Evolutionary conservation across 2,888 invertebrate genomes (phyloP), one percentile per base, ranked within the genome.

Genomic region (Cantharis rufa): DNA sequence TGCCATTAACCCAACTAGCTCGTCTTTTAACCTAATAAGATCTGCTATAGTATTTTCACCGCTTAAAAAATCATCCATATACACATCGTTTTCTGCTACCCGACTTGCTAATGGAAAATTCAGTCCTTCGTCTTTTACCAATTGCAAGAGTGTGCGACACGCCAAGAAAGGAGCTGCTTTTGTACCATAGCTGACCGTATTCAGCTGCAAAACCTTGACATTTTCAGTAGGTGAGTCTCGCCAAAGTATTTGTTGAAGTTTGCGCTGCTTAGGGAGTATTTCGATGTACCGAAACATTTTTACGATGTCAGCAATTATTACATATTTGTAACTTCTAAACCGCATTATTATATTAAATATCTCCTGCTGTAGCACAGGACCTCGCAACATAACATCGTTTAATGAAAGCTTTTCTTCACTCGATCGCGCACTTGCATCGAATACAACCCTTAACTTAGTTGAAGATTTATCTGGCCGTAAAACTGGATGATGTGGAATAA

Each of bases 21-120:
- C 21, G 21, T 21, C 21, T 21, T 21, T 21, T 21, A 21, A 21
- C 21, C 1, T 21, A 21, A 21, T 21, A 21, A 21, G 21, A 10
- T 32, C 74, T 18, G 15, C 70, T 10, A 70, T 62, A 10, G n/a
- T n/a, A n/a, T n/a, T n/a, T n/a, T n/a, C n/a, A n/a, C n/a, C 78
- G 10, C 74, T 74, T 63, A 79, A 27, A 11, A 78, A 15, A 62
- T 77, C 77, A n/a, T 79, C 79, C 5, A 79, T 68, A 24, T 79
- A 76, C 69, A 78, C 77, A 64, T 75, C 72, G 7, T 28, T 64
- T 62, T 21, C 10, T 11, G 66, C 71, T 32, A 72, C 70, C 15
- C 48, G 15, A 15, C 48, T 32, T 15, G 24, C 72, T 11, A 48
- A 15, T 24, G 78, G 70, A n/a, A 27, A 64, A 3, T 21, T 28